Conservation (phyloP, 2,113 vertebrate genomes). For the Tenebrosternarchus preto region DNA sequence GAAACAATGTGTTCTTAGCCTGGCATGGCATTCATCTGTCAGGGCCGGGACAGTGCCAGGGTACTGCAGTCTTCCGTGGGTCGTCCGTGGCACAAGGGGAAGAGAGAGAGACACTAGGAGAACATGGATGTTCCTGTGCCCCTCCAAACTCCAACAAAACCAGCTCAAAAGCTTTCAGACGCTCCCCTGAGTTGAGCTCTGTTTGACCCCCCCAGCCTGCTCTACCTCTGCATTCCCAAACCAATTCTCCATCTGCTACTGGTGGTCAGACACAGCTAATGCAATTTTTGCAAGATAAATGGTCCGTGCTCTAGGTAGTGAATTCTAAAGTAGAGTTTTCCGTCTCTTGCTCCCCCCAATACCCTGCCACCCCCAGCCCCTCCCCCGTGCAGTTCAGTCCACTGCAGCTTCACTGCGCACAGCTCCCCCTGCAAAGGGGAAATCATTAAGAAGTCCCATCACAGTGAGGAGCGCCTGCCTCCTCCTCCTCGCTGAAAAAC, state of each 20-base stretch:
- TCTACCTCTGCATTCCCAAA: constrained; percentile 20
- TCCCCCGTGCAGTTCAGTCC: constrained; percentile 23
- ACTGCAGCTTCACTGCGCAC: constrained; percentile 53
- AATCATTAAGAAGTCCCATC: constrained; percentile 57
- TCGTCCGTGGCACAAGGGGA: background rate
- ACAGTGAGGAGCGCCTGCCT: constrained; percentile 51
- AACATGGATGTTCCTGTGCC: background rate
- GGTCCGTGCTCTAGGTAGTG: constrained; percentile 48
- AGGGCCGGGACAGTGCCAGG: constrained; percentile 54
- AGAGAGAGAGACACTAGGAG: background rate
- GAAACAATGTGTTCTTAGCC: constrained; percentile 61
- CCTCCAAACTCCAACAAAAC: background rate
- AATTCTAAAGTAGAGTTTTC: constrained; percentile 25
- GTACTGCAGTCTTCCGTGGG: constrained; percentile 9
- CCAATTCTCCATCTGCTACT: constrained; percentile 3
- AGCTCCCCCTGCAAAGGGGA: constrained; percentile 46
- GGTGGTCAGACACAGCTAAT: constrained; percentile 34
- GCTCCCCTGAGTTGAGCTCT: background rate
- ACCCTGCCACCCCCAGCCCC: background rate
- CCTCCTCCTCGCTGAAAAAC: constrained; percentile 38
- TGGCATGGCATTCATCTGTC: constrained; percentile 54
- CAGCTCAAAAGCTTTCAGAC: background rate
- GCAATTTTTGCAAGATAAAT: constrained; percentile 57
- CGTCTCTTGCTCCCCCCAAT: background rate
- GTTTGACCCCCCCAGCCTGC: background rate